These are phyloP conservation scores for Tyto alba DNA, from an alignment of 2,113 vertebrate genomes.

Conservation along the genomic window DNA sequence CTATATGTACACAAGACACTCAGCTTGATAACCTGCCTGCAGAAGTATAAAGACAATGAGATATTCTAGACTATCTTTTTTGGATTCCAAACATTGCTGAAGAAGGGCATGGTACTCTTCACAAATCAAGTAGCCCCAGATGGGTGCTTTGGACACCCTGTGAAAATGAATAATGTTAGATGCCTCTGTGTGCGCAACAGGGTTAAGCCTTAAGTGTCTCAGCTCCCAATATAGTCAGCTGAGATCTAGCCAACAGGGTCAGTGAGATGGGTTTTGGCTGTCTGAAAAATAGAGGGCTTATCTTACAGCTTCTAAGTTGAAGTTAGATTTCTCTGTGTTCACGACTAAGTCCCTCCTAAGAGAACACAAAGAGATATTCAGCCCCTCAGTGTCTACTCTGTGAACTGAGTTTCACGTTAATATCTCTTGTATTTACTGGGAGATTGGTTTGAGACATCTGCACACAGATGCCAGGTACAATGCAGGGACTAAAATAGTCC, in stretches of 20 bases:
- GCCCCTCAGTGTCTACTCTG: fast-evolving
- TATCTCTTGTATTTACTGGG: not conserved
- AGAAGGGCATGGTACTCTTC: not conserved
- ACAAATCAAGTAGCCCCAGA: not conserved
- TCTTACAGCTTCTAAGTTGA: not conserved
- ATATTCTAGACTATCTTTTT: not conserved
- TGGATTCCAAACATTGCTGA: not conserved
- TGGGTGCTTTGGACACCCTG: not conserved
- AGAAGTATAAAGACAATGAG: not conserved
- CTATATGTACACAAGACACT: not conserved
- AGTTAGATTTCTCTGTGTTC: not conserved
- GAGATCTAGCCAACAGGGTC: not conserved
- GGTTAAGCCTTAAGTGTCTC: not conserved
- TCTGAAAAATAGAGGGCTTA: not conserved
- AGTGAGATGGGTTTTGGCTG: not conserved
- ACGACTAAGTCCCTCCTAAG: not conserved
- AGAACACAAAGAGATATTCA: not conserved
- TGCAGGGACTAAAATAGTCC: not conserved
- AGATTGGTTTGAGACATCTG: not conserved
- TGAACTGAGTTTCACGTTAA: not conserved
- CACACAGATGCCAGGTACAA: not conserved
- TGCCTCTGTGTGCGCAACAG: not conserved
- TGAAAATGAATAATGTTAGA: not conserved
- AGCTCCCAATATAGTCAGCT: fast-evolving
- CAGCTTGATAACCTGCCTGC: not conserved